Evolutionary conservation across 2,113 vertebrate species (phyloP), one percentile per base, ranked within the genome.

Genomic region (Brachypteracias leptosomus): DNA sequence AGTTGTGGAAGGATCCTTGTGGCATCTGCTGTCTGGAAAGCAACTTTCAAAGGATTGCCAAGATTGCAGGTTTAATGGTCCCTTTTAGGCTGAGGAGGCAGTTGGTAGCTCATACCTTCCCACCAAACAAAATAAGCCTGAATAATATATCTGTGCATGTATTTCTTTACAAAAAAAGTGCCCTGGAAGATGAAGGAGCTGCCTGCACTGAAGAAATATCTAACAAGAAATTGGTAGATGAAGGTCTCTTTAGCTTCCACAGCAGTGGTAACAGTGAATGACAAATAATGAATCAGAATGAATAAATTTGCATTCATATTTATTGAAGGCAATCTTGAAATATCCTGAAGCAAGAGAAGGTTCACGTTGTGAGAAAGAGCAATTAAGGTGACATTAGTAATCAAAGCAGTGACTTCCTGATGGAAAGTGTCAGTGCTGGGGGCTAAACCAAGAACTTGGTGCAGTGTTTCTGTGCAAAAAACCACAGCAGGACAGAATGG

Each of bases 341-440:
- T 74, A 90, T 72, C 68, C 77, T 7, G 31, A 22, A 93, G 94
- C 46, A 35, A 85, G 67, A 13, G 74, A 76, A 55, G 62, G 20
- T 40, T 89, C 3, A 3, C 85, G 66, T 61, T 54, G 70, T 74
- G 67, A 51, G 33, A 91, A 72, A 88, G 38, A 71, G 70, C 61
- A 93, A 89, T 90, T 54, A 86, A 94, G 95, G 93, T 94, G 96
- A 97, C 97, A 80, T 80, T 96, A 89, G n/a, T 35, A 88, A 94
- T 85, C 88, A 96, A 63, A 72, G 77, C 29, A 33, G 49, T 3
- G 72, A 11, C 57, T 85, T 81, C 55, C 59, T 72, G 65, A 40
- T 5, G 77, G n/a, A 54, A 68, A 33, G n/a, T 52, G 82, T 24
- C 71, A n/a, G 14, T 57, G 49, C 90, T 58, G 58, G 87, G 59